Base-by-base conservation (phyloP, 2,888 invertebrate genomes). In the Drosophila helvetica region DNA sequence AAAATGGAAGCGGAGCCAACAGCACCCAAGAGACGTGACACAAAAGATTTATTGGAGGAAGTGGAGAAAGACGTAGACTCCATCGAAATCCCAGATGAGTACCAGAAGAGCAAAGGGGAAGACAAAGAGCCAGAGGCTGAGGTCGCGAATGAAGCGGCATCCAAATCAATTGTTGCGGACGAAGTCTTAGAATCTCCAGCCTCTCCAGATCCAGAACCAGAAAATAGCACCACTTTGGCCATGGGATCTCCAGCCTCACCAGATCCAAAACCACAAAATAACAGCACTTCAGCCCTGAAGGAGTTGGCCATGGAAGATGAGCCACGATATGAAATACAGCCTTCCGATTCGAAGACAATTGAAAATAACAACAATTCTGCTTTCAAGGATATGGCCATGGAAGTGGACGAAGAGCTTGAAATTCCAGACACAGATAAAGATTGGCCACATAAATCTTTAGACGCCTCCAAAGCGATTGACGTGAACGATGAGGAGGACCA, bases 41-140 rank as follows among this genome's bases (percentile, higher is more conserved):
- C 6, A 15, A 7, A 6, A 4, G 38, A 38, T 7, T 38, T 38
- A 38, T 38, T 62, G 3, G 62, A 62, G 17, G 50, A 62, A 43
- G 1, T 25, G 2, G 0, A 10, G 8, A 27, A 17, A 25, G 12
- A 38, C 19, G 1, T 42, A 9, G 18, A 62, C 0, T 3, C 47
- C 3, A 15, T n/a, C 1, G 15, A 48, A 38, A 15, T 38, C n/a
- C 15, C 15, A 38, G 6, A 15, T n/a, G 38, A 15, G 6, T 7
- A n/a, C 15, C 38, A 7, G 7, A n/a, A 38, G n/a, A 38, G n/a
- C 12, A 7, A 15, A 38, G 15, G 15, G 38, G 38, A 2, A 38
- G 15, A n/a, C 7, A n/a, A 38, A 38, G 38, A 38, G n/a, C 7
- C 7, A n/a, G 15, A 38, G 6, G 38, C 38, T 38, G 38, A 38